phyloP scores from a whole-genome alignment of 2,888 invertebrate species.

The Leptarthrus brevirostris region DNA sequence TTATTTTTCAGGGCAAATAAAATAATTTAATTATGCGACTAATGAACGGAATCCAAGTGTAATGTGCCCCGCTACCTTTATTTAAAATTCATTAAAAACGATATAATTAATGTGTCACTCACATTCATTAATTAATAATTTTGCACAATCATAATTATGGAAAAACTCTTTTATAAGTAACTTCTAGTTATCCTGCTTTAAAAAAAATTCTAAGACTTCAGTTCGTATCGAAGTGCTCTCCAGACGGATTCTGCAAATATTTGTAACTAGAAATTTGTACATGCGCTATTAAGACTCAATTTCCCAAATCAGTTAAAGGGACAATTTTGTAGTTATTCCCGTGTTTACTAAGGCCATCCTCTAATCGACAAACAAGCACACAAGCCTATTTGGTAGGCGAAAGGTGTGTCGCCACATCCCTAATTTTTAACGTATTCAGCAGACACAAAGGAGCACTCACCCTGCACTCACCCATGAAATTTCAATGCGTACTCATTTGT shows the following conservation, averaged over 20 bases:
- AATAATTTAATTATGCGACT: constrained; percentile 25
- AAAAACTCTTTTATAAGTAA: too few species aligned
- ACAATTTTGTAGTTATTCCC: constrained; percentile 10
- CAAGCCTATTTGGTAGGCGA: not conserved
- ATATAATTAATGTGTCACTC: constrained; percentile 12
- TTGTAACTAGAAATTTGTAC: constrained; percentile 1
- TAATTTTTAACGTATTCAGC: not conserved
- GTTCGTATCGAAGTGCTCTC: too few species aligned
- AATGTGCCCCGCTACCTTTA: not conserved
- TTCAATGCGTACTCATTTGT: constrained; percentile 16
- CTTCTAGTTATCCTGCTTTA: too few species aligned
- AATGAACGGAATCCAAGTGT: not conserved
- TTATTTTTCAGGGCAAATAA: constrained; percentile 21
- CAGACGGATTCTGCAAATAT: not conserved
- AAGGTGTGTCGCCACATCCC: constrained; percentile 30
- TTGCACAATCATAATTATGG: not conserved
- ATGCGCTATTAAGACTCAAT: constrained; percentile 30
- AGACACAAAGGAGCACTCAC: constrained; percentile 23
- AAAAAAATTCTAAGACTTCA: too few species aligned
- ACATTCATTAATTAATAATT: constrained; percentile 20
- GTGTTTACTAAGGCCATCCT: constrained; percentile 41
- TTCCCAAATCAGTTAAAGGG: constrained; percentile 31
- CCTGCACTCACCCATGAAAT: constrained; percentile 20
- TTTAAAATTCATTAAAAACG: constrained; percentile 21
- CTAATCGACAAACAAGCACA: constrained; percentile 16